phyloP scores from a whole-genome alignment of 2,113 vertebrate genomes.

The Neodontobutis hainanensis region DNA sequence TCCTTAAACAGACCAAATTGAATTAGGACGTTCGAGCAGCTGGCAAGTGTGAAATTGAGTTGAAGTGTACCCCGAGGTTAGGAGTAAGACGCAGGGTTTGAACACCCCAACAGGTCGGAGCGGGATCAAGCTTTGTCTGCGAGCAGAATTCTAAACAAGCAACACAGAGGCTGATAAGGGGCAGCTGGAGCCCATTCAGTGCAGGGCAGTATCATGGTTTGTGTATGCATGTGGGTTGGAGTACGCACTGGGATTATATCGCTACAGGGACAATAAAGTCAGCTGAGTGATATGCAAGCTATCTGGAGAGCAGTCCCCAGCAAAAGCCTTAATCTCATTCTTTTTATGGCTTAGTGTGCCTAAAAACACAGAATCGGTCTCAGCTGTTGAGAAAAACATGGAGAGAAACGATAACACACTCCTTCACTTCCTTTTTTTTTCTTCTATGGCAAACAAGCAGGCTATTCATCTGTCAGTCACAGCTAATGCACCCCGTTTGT shows the following conservation, averaged over 20 bases:
- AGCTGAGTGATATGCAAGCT: slow-evolving; percentile 60
- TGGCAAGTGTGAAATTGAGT: slow-evolving; percentile 78
- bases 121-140: slow-evolving; percentile 47
- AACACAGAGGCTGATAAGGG: slow-evolving; percentile 52
- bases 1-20: slow-evolving; percentile 75
- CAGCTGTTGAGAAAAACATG: slow-evolving; percentile 53
- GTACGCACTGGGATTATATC: slow-evolving; percentile 56
- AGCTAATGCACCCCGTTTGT: slow-evolving; percentile 51
- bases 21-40: slow-evolving; percentile 76
- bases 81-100: slow-evolving; percentile 64
- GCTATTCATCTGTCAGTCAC: slow-evolving; percentile 65
- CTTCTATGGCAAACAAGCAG: slow-evolving; percentile 25
- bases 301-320: slow-evolving; percentile 54
- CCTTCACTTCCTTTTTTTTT: slow-evolving; percentile 32
- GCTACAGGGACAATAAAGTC: slow-evolving; percentile 63
- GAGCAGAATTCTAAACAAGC: slow-evolving; percentile 64
- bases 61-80: slow-evolving; percentile 69
- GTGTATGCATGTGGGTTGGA: slow-evolving; percentile 45
- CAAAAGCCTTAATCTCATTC: slow-evolving; percentile 62
- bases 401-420: slow-evolving; percentile 47
- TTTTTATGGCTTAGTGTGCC: slow-evolving; percentile 39
- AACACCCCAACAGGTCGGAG: slow-evolving; percentile 53
- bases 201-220: slow-evolving; percentile 30
- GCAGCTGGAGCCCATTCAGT: slow-evolving; percentile 37
- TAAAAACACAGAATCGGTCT: slow-evolving; percentile 51